phyloP scores from a whole-genome alignment of 2,113 vertebrate species.

The Rhagologus leucostigma region DNA sequence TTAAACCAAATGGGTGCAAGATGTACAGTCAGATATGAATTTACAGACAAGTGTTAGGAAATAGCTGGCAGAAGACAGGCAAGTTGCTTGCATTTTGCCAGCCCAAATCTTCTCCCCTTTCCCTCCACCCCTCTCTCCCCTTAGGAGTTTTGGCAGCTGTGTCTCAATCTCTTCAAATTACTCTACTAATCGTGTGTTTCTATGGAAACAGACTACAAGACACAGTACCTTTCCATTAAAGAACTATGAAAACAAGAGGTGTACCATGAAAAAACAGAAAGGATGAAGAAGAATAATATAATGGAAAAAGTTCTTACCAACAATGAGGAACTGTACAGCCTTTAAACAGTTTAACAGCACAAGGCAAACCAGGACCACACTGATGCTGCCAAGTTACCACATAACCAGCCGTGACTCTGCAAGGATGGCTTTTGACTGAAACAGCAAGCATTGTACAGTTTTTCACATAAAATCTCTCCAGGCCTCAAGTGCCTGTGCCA shows the following conservation, averaged over 20 bases:
- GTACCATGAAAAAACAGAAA: conserved; percentile 37
- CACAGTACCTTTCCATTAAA: conserved; percentile 43
- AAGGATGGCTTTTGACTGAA: not conserved
- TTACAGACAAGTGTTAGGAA: conserved; percentile 29
- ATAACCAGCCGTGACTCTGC: not conserved
- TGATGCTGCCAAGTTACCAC: not conserved
- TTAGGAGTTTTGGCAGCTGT: conserved; percentile 63
- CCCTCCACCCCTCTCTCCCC: not conserved
- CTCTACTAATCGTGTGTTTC: conserved; percentile 64
- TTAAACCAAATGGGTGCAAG: conserved; percentile 73
- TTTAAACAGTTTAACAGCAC: not conserved
- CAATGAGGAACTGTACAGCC: not conserved
- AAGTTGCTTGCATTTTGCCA: conserved; percentile 54
- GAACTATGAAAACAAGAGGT: conserved; percentile 46
- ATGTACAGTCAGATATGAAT: conserved; percentile 65
- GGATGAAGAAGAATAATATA: not conserved
- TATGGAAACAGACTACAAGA: conserved; percentile 52
- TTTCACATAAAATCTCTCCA: not conserved
- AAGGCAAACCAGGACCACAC: not conserved
- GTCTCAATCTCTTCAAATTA: conserved; percentile 56
- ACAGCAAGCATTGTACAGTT: not conserved
- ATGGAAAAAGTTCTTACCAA: conserved; percentile 8
- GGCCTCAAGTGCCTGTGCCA: not conserved
- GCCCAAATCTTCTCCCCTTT: conserved; percentile 1
- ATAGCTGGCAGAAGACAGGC: conserved; percentile 54